Base-by-base conservation (phyloP, 2,113 vertebrate genomes). In the Colius striatus region DNA sequence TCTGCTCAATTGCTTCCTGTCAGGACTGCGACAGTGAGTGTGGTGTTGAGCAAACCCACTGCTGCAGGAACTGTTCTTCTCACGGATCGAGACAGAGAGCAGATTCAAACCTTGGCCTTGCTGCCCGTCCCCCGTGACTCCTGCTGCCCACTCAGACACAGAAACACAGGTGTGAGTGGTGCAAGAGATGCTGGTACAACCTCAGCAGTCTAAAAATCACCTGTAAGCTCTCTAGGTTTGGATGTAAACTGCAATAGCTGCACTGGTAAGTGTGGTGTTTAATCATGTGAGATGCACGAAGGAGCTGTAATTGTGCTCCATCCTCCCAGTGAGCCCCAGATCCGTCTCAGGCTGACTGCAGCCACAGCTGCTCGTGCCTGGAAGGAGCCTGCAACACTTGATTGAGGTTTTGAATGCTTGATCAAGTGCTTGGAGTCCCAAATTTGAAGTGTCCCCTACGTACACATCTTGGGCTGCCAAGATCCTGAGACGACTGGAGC, bases 211-310 rank as follows among this genome's bases (percentile, higher is more conserved):
- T 20, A 8, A 41, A 8, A 10, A 32, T 15, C 17, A 1, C 30
- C 43, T 51, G 5, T 16, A 9, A 14, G 60, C 53, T 13, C 61
- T 58, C 16, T 5, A 16, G 51, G 10, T 5, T 17, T 6, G 53
- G 19, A 0, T 21, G 4, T 7, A 14, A 61, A 0, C 6, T 45
- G 80, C 1, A 1, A 7, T 5, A 3, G 30, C 61, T 22, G 41
- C 6, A 0, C 38, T 13, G 55, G 41, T 27, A 19, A 13, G 2
- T 2, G n/a, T 2, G 32, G 20, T 1, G 14, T 3, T 45, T 8
- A 8, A 1, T 13, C 14, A 1, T 0, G 2, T 2, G 6, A 21
- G 65, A 5, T 5, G 5, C 27, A 2, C 2, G 3, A 23, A 60
- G 43, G 10, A 45, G 57, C 62, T 54, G 51, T 21, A 48, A 47